Conservation (phyloP, 2,888 invertebrate genomes). For the Orthosia cruda region DNA sequence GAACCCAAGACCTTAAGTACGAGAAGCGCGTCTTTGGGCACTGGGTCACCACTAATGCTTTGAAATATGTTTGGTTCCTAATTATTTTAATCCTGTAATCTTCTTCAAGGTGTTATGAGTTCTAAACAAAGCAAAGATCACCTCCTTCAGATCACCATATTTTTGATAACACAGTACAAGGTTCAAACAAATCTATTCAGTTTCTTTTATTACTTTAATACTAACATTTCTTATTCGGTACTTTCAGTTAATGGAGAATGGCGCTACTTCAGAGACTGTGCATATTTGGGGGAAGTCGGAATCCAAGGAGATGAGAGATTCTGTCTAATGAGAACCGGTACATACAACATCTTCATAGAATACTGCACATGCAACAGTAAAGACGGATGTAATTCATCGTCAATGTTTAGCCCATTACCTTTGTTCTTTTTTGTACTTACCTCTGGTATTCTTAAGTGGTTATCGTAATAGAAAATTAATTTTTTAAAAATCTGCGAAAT, state of each 20-base stretch:
- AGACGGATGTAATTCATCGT: constrained; percentile 96
- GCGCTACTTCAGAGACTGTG: constrained; percentile 97
- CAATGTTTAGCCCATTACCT: constrained; percentile 81
- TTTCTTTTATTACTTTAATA: neutral
- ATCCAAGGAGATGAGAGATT: constrained; percentile 97
- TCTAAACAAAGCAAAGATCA: neutral
- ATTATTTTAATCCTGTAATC: no score
- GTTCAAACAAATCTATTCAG: neutral
- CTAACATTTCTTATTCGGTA: neutral
- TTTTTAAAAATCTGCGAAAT: neutral
- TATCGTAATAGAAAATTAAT: constrained; percentile 42
- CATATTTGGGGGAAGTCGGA: constrained; percentile 97
- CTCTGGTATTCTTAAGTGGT: constrained; percentile 48
- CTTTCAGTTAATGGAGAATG: constrained; percentile 95
- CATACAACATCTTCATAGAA: constrained; percentile 98
- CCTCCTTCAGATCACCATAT: constrained; percentile 2
- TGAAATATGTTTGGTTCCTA: no score
- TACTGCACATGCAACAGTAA: constrained; percentile 98
- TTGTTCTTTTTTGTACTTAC: constrained; percentile 66
- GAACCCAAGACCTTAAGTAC: no score
- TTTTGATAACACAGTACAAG: neutral
- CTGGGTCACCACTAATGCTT: no score
- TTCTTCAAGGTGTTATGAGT: neutral
- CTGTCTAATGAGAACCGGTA: constrained; percentile 97
- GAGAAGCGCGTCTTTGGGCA: no score